phyloP scores from a whole-genome alignment of 2,888 invertebrate species.

The Amiota minor region DNA sequence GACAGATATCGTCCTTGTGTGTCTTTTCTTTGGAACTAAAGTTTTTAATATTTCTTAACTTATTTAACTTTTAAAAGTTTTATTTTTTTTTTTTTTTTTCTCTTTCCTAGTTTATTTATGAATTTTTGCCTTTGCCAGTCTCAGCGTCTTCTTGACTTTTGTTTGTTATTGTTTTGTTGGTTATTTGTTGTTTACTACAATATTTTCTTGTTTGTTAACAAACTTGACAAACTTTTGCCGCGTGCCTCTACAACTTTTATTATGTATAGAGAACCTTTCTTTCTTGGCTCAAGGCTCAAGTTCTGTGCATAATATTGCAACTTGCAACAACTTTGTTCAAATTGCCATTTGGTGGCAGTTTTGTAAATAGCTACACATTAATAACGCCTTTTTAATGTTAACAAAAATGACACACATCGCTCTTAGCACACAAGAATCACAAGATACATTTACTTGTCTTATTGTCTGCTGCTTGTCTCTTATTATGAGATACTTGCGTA shows the following conservation, averaged over 20 bases:
- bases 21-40: neutral
- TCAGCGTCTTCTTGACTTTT: neutral
- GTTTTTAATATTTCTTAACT: slow-evolving; percentile 24
- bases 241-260: neutral
- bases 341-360: slow-evolving; percentile 53
- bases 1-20: slow-evolving; percentile 25
- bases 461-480: slow-evolving; percentile 29
- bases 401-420: slow-evolving; percentile 19
- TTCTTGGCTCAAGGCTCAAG: neutral
- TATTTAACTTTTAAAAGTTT: slow-evolving; percentile 21
- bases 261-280: neutral
- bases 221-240: slow-evolving; percentile 40
- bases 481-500: slow-evolving; percentile 21
- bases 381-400: slow-evolving; percentile 52
- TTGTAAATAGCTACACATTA: slow-evolving; percentile 58
- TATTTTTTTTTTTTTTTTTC: neutral
- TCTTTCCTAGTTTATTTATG: no score
- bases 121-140: neutral
- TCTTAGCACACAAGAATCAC: neutral
- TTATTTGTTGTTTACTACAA: slow-evolving; percentile 45
- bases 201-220: slow-evolving; percentile 55
- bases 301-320: neutral
- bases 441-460: neutral
- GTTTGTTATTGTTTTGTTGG: neutral
- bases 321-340: slow-evolving; percentile 35